phyloP scores from a whole-genome alignment of 2,888 invertebrate genomes.

The Hypercompe scribonia region DNA sequence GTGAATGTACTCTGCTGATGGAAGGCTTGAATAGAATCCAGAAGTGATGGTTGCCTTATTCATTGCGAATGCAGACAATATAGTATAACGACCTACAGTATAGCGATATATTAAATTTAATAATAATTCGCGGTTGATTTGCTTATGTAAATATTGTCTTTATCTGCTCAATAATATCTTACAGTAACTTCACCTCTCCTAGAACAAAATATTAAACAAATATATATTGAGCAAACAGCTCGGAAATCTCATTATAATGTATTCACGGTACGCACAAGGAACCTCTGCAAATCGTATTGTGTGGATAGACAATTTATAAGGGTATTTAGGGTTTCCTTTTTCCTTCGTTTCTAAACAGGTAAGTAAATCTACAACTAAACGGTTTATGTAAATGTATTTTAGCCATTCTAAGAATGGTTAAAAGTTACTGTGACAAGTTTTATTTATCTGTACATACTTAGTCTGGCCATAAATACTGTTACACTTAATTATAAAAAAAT shows the following conservation, averaged over 20 bases:
- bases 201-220: background rate
- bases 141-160: background rate
- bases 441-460: background rate
- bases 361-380: background rate
- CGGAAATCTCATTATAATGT: background rate
- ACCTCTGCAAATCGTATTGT: background rate
- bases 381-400: background rate
- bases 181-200: background rate
- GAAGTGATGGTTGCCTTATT: no score
- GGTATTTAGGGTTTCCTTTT: background rate
- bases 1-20: no score
- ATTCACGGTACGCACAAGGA: background rate
- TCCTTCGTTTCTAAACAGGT: background rate
- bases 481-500: no score
- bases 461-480: no score
- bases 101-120: no score
- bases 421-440: background rate
- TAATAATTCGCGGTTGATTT: background rate
- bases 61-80: no score
- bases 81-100: no score
- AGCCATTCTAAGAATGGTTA: background rate
- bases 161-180: background rate
- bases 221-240: background rate
- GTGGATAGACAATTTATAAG: slow-evolving; percentile 8
- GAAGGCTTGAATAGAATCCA: no score